These are phyloP conservation scores for Tetramorium simillimum DNA, from an alignment of 1,140 invertebrate genomes.

Conservation along the genomic window DNA sequence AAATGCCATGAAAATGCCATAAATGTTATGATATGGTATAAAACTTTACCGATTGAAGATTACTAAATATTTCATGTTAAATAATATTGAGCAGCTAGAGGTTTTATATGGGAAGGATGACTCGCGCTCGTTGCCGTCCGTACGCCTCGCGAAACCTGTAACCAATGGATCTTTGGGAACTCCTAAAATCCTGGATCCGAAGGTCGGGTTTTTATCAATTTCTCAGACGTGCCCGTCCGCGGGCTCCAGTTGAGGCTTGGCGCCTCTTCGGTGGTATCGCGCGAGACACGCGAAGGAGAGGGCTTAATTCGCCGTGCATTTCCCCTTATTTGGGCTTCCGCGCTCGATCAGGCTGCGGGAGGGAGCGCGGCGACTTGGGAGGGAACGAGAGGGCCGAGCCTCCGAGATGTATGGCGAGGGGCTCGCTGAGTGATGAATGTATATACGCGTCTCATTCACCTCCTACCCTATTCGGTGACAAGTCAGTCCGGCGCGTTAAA, in stretches of 20 bases:
- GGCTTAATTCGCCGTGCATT: slow-evolving; percentile 80
- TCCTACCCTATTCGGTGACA: slow-evolving; percentile 79
- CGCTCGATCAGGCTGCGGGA: slow-evolving; percentile 71
- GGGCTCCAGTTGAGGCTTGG: slow-evolving; percentile 49
- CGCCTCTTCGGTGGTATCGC: slow-evolving; percentile 61
- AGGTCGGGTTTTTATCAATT: slow-evolving; percentile 28
- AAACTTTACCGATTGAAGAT: neutral
- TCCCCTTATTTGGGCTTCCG: slow-evolving; percentile 83
- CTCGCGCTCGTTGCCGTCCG: neutral
- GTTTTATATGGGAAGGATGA: neutral
- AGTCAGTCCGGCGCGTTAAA: slow-evolving; percentile 46
- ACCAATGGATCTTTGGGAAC: neutral
- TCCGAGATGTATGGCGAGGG: slow-evolving; percentile 73
- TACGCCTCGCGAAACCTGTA: neutral
- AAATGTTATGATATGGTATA: neutral
- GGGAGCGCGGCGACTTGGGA: slow-evolving; percentile 55
- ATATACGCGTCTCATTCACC: slow-evolving; percentile 73
- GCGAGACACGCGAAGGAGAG: slow-evolving; percentile 43
- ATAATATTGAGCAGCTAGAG: neutral
- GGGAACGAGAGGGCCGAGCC: slow-evolving; percentile 76
- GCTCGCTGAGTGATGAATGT: slow-evolving; percentile 76
- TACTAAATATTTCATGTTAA: neutral
- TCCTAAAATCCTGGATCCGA: neutral
- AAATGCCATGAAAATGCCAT: neutral
- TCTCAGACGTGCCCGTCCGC: slow-evolving; percentile 18